Percentiles rank a stretch among this genome's conserved stretches.
Evolutionary conservation across 2,113 vertebrate genomes (phyloP).

Genomic region (Mirounga angustirostris): DNA sequence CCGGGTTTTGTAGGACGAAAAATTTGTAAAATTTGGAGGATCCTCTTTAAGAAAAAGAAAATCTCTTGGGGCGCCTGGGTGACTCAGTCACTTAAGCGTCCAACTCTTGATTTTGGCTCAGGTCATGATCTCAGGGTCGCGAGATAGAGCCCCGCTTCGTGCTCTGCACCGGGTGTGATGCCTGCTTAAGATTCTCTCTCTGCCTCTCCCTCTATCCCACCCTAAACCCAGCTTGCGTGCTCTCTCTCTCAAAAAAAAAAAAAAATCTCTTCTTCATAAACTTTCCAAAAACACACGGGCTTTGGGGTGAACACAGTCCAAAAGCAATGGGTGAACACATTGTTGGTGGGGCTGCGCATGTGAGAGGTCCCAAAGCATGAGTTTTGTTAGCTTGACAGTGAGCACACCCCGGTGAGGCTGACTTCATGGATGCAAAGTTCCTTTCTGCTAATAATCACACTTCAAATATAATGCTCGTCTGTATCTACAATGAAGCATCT

Average conservation of each 20-base stretch:
- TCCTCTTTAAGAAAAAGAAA: background rate
- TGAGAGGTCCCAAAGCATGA: background rate
- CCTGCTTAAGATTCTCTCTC: background rate
- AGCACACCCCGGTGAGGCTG: background rate
- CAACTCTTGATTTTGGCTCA: no score
- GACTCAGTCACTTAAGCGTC: background rate
- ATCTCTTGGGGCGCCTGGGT: no score
- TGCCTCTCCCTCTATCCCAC: background rate
- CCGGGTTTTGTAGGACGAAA: background rate
- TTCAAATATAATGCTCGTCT: background rate
- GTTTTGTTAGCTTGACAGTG: accelerated
- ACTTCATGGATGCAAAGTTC: background rate
- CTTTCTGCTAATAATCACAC: background rate
- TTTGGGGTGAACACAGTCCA: background rate
- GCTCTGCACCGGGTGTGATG: background rate
- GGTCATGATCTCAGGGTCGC: no score
- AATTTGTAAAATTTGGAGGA: background rate
- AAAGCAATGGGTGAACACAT: background rate
- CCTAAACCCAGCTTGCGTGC: background rate
- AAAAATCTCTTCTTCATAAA: background rate
- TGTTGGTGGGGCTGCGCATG: accelerated
- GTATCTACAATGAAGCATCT: slow-evolving; percentile 46
- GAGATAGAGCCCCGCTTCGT: no score
- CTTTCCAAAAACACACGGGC: background rate
- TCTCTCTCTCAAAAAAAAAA: no score